phyloP scores from a whole-genome alignment of 2,113 vertebrate genomes.

The Elachura formosa region DNA sequence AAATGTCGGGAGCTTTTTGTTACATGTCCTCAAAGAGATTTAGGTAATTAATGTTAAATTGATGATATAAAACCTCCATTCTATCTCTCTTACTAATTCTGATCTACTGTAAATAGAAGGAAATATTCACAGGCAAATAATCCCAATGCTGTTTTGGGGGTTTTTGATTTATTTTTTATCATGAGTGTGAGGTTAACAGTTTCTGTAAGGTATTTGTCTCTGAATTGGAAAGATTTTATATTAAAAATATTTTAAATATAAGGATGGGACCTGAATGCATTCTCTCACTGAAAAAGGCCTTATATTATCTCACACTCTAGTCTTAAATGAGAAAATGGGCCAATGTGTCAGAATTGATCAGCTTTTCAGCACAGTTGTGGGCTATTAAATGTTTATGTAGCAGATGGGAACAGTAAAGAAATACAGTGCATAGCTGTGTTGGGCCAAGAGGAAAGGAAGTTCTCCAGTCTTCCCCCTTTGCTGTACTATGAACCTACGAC shows the following conservation, averaged over 20 bases:
- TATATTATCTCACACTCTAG: background rate
- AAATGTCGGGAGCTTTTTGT: conserved; percentile 82
- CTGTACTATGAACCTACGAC: conserved; percentile 21
- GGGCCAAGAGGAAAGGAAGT: conserved; percentile 41
- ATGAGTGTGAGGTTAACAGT: conserved; percentile 27
- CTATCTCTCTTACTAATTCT: conserved; percentile 75
- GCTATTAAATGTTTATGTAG: conserved; percentile 61
- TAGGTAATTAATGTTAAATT: conserved; percentile 87
- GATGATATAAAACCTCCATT: conserved; percentile 76
- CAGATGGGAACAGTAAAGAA: conserved; percentile 46
- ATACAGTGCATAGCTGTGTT: background rate
- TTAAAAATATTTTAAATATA: background rate
- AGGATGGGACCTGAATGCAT: background rate
- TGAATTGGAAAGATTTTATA: background rate
- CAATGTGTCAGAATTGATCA: conserved; percentile 53
- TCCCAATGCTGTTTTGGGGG: conserved; percentile 66
- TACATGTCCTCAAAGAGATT: conserved; percentile 82
- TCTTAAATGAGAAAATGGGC: conserved; percentile 11
- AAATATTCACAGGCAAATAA: conserved; percentile 81
- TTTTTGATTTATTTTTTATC: background rate
- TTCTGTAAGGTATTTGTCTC: conserved; percentile 13
- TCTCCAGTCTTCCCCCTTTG: conserved; percentile 25
- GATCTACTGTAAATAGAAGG: conserved; percentile 75
- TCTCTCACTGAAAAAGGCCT: background rate
- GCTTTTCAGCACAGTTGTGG: conserved; percentile 44